phyloP scores from a whole-genome alignment of 2,888 invertebrate species.

The Caradrina clavipalpis region DNA sequence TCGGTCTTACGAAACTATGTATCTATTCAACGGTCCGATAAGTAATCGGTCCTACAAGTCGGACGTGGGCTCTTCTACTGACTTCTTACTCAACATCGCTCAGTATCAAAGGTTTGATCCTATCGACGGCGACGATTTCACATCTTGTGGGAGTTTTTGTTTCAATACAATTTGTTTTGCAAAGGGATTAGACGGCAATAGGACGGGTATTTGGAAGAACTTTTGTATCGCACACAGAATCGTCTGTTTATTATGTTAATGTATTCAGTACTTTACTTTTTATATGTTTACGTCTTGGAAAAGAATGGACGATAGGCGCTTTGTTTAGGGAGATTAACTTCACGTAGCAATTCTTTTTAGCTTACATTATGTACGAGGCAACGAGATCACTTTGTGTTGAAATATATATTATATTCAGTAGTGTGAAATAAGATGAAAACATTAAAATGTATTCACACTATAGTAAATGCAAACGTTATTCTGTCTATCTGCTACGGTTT shows the following conservation, averaged over 20 bases:
- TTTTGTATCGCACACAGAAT: conserved; percentile 26
- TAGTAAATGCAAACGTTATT: too few relatives aligned
- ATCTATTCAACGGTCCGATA: too few relatives aligned
- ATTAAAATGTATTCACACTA: too few relatives aligned
- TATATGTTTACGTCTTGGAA: conserved; percentile 33
- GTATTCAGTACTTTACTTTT: conserved; percentile 53
- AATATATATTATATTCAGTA: neutral
- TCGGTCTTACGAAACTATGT: too few relatives aligned
- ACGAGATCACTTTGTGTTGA: neutral
- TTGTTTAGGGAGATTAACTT: neutral
- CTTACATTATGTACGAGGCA: neutral
- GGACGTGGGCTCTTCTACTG: conserved; percentile 17
- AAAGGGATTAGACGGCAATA: conserved; percentile 41
- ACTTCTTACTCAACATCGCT: neutral
- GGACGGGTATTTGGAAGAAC: conserved; percentile 26
- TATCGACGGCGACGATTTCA: conserved; percentile 65
- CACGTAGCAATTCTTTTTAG: neutral
- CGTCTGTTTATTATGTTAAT: conserved; percentile 54
- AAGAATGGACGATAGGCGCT: neutral
- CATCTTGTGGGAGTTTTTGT: conserved; percentile 62
- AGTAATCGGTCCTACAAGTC: too few relatives aligned
- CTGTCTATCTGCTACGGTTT: too few relatives aligned
- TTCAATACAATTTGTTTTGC: conserved; percentile 51
- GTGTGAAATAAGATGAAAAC: too few relatives aligned
- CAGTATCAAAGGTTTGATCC: conserved; percentile 34